Evolutionary conservation across 2,888 invertebrate genomes (phyloP), one percentile per base, ranked within the genome.

Genomic region (Nemurella pictetii): DNA sequence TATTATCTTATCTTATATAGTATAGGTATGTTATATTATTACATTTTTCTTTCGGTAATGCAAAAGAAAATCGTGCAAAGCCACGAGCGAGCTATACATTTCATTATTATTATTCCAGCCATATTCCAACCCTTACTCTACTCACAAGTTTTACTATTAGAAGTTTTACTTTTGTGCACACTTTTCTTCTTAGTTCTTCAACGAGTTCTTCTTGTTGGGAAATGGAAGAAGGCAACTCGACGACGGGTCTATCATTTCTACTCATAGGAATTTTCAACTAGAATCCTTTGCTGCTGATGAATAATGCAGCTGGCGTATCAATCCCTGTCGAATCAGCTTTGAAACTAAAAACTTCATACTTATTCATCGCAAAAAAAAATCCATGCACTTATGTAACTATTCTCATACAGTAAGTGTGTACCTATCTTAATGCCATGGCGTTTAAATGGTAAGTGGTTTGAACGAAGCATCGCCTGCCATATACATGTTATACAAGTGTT

Each of bases 231-330:
- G 75, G 75, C 85, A 86, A n/a, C n/a, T n/a, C 85, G 85, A 83
- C 73, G 74, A 83, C 83, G 80, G 74, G 83, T 86, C 84, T 84
- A 86, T 86, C 85, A 86, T 85, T 84, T 83, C 80, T 35, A 55
- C 85, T 73, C 84, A 32, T 36, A 84, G 80, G 86, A 83, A 86
- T 86, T 82, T 84, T 75, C 84, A 82, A 83, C 85, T 82, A 82
- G 85, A 83, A 36, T 55, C 82, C 30, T 29, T n/a, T 82, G 36
- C 72, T 55, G 9, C 55, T 1, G 12, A 86, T 86, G 86, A 86
- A 86, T 86, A 86, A 86, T 86, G 85, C 86, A 86, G 74, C 80
- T 26, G 81, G 83, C 83, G 80, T 86, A 86, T 85, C 86, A 86
- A 84, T 85, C 84, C 85, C 83, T 86, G 84, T 84, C 86, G 84